A percentile compares a stretch with the other conserved stretches of the same genome.
These are phyloP conservation scores for Tetraodon nigroviridis DNA, from an alignment of 2,113 vertebrate species.

Conservation along the genomic window DNA sequence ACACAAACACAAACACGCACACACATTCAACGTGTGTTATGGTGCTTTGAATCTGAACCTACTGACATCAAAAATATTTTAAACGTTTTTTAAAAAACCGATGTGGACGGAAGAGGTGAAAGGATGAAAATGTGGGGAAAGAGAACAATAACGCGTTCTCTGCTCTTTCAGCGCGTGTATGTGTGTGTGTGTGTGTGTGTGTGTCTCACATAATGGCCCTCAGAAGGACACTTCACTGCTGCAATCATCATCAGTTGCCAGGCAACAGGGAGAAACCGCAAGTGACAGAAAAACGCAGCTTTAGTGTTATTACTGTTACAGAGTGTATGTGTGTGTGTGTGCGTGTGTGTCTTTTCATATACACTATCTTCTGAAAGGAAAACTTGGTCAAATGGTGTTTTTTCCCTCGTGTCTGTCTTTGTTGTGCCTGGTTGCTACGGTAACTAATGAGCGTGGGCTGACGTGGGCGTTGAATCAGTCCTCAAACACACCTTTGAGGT, in stretches of 20 bases:
- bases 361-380: no score
- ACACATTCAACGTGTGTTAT: no score
- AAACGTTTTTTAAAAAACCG: neutral
- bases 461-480: no score
- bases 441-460: no score
- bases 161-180: constrained; percentile 17
- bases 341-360: constrained; percentile 8
- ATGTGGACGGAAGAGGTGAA: constrained; percentile 10
- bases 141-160: constrained; percentile 21
- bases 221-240: constrained; percentile 62
- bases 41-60: neutral
- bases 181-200: constrained; percentile 26
- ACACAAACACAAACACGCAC: no score
- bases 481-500: no score
- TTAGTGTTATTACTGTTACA: constrained; percentile 43
- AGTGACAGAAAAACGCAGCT: constrained; percentile 42
- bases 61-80: neutral
- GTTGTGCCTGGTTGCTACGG: neutral
- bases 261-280: constrained; percentile 55
- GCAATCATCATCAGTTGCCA: constrained; percentile 66
- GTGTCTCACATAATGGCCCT: constrained; percentile 51
- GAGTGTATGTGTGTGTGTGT: constrained; percentile 30
- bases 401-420: neutral
- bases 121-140: constrained; percentile 29
- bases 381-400: no score